A percentile compares a stretch with the other conserved stretches of the same genome.
These are phyloP conservation scores for Excalfactoria chinensis DNA, from an alignment of 2,113 vertebrate species.

Conservation along the genomic window DNA sequence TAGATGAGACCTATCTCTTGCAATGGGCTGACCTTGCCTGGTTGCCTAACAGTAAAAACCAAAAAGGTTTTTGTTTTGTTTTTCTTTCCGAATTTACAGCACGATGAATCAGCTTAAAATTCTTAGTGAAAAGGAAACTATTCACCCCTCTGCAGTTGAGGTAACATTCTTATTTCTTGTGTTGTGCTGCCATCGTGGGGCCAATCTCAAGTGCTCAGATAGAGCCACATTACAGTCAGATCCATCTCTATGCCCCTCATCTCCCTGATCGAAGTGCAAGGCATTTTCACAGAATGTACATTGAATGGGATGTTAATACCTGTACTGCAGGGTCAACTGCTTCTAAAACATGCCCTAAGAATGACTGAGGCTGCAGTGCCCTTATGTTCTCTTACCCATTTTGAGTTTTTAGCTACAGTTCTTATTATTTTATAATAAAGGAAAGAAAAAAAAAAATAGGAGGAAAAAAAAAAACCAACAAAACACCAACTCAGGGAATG, in stretches of 20 bases:
- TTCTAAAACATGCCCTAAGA: neutral
- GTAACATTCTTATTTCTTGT: constrained; percentile 52
- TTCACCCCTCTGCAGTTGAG: rapidly evolving
- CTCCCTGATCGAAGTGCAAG: neutral
- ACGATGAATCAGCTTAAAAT: constrained; percentile 21
- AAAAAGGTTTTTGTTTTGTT: neutral
- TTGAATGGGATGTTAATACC: neutral
- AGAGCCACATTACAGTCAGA: neutral
- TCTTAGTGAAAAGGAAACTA: neutral
- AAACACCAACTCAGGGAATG: neutral
- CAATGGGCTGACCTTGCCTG: neutral
- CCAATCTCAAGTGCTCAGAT: constrained; percentile 13
- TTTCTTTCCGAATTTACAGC: neutral
- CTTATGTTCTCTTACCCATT: neutral
- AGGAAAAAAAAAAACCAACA: neutral
- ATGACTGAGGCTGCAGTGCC: neutral
- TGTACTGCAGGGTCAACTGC: neutral
- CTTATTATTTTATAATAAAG: neutral
- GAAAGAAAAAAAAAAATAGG: too few relatives aligned
- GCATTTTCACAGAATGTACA: neutral
- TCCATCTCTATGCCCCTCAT: neutral
- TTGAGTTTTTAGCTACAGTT: neutral
- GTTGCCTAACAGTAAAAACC: neutral
- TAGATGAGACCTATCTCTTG: neutral
- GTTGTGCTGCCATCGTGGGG: constrained; percentile 78